phyloP scores from a whole-genome alignment of 2,113 vertebrate genomes.

The Pungitius pungitius region DNA sequence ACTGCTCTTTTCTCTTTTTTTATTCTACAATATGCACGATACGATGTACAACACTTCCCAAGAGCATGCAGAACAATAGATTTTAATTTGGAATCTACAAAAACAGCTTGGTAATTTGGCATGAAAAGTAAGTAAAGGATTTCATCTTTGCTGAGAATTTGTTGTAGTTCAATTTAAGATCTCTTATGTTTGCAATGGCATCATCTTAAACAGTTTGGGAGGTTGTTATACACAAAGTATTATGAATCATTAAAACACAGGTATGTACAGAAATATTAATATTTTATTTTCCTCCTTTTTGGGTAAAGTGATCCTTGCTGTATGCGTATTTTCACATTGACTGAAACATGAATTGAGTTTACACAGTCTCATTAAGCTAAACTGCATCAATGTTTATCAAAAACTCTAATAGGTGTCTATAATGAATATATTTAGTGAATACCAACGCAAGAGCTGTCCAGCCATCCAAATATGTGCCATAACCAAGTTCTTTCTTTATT shows the following conservation, averaged over 20 bases:
- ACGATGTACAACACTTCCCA: not conserved
- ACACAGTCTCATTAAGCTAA: not conserved
- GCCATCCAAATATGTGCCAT: not conserved
- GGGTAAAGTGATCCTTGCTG: not conserved
- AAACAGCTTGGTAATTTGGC: not conserved
- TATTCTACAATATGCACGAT: not conserved
- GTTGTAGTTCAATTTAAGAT: not conserved
- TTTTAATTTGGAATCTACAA: constrained; percentile 27
- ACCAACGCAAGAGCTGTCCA: not conserved
- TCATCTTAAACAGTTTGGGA: not conserved
- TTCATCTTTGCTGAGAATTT: not conserved
- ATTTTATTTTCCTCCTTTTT: not conserved
- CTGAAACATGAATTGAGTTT: not conserved
- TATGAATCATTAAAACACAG: not conserved
- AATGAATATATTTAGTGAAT: not conserved
- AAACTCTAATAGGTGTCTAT: not conserved
- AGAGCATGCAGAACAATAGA: constrained; percentile 17
- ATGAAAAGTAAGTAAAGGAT: not conserved
- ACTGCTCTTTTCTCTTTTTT: not conserved
- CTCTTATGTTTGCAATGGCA: not conserved
- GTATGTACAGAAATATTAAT: not conserved
- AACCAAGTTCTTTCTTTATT: not conserved
- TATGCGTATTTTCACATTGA: not conserved
- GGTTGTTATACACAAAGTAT: not conserved
- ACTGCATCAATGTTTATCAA: not conserved